Evolutionary conservation across 2,888 invertebrate species (phyloP).

Genomic region (Lasioglossum lativentre): DNA sequence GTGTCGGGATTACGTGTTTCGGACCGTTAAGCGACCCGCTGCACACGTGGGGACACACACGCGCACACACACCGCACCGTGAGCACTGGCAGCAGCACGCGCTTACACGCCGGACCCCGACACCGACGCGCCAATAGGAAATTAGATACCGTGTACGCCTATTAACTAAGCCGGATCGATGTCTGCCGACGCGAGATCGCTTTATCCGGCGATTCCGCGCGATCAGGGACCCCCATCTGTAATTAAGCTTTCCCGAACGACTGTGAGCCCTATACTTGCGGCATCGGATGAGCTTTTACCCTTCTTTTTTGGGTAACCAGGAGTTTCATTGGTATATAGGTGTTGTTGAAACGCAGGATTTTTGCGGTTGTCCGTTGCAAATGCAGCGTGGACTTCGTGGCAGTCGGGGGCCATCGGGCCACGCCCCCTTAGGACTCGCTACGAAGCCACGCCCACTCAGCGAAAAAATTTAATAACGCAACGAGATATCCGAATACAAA

Average conservation of each 20-base stretch:
- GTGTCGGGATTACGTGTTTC: constrained; percentile 53
- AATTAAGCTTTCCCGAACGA: constrained; percentile 31
- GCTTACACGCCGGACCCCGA: background rate
- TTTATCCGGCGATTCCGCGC: constrained; percentile 34
- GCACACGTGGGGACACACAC: constrained; percentile 31
- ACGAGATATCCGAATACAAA: background rate
- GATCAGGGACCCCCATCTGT: background rate
- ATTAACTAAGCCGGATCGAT: constrained; percentile 45
- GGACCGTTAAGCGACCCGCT: constrained; percentile 46
- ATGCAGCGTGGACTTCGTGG: background rate
- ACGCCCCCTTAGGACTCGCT: background rate
- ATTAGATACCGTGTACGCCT: constrained; percentile 44
- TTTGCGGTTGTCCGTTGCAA: background rate
- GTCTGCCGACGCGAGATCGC: constrained; percentile 33
- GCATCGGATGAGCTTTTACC: background rate
- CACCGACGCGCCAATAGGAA: constrained; percentile 23
- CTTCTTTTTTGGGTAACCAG: too few relatives aligned
- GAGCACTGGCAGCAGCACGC: constrained; percentile 20
- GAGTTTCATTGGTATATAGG: background rate
- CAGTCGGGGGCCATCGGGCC: background rate
- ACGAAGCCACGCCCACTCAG: background rate
- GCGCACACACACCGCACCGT: background rate
- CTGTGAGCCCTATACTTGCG: background rate
- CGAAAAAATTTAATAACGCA: too few relatives aligned
- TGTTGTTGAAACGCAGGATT: background rate